Base-by-base conservation (phyloP, 2,113 vertebrate genomes). In the Otocyon megalotis region DNA sequence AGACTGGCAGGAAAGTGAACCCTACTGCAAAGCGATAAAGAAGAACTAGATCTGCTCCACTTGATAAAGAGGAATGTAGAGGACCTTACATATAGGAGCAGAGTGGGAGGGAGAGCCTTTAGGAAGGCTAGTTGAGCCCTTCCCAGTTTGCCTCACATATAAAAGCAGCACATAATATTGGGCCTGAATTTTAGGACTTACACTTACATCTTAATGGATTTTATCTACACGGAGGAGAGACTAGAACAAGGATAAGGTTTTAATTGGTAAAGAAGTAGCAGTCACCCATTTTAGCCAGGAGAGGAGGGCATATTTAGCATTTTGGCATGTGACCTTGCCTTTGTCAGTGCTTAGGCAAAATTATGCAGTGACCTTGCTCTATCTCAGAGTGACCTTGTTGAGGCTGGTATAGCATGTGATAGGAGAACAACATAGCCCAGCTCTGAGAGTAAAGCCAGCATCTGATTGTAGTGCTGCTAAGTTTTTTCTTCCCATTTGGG, bases 291-390 rank as follows among this genome's bases (percentile, higher is more conserved):
- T 71, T 82, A 60, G 48, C 9, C 37, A 62, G 72, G 13, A 87
- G 30, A 89, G 56, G 69, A 63, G 4, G 16, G 17, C 13, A 26
- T 79, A 32, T 83, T 67, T 26, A 43, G 43, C 84, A 81, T 80
- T 84, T 3, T 60, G 62, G 10, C 24, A 67, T 28, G 1, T 74
- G 37, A 58, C n/a, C 28, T 97, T 96, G 48, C 43, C 22, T 81
- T 37, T 93, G 56, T 88, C 86, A 82, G 32, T 28, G 58, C 56
- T 90, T 83, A 65, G n/a, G 58, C 30, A 90, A 82, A 92, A 67
- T 88, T 85, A 87, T 67, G 28, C 74, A 85, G 5, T 65, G 15
- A 6, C 17, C 71, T 90, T 92, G 32, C 24, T 82, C 15, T 24
- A 37, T 72, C 20, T 81, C 63, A 81, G 12, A 43, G 67, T 81